A percentile compares a stretch with the other conserved stretches of the same genome.
These are phyloP conservation scores for Tetragonula carbonaria DNA, from an alignment of 2,888 invertebrate genomes.

Conservation along the genomic window DNA sequence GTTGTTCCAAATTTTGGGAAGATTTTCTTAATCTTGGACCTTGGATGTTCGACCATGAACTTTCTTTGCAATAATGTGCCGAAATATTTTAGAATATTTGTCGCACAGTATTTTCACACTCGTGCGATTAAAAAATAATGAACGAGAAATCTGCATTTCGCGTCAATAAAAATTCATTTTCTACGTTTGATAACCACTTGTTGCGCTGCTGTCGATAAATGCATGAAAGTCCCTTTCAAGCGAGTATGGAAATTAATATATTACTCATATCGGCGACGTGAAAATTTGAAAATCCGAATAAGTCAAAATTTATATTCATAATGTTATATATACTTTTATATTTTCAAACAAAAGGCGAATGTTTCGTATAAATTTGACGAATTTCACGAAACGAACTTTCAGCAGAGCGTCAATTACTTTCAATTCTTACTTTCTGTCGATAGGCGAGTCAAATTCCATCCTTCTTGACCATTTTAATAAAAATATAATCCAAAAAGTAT, in stretches of 20 bases:
- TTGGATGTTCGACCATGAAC: not conserved
- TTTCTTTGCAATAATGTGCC: not conserved
- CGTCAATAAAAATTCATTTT: not conserved
- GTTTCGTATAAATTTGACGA: not conserved
- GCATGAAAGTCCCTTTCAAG: not conserved
- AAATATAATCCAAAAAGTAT: not conserved
- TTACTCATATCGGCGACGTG: not conserved
- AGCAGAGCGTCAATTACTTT: not conserved
- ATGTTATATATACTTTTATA: not conserved
- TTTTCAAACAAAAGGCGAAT: not conserved
- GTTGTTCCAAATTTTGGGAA: not conserved
- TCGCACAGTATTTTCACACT: not conserved
- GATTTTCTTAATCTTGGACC: not conserved
- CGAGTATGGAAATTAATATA: not conserved
- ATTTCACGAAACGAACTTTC: not conserved
- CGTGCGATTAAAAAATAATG: not conserved
- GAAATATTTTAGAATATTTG: not conserved
- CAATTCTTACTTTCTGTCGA: too few relatives aligned
- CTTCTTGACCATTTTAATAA: too few relatives aligned
- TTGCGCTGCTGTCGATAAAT: conserved; percentile 2
- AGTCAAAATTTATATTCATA: not conserved
- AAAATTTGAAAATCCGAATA: not conserved
- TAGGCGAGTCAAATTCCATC: too few relatives aligned
- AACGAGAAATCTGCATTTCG: not conserved
- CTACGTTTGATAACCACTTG: not conserved